Evolutionary conservation across 2,797 vertebrate species (phyloP), one percentile per base, ranked within the genome.

Genomic region (Bradypodion pumilum): DNA sequence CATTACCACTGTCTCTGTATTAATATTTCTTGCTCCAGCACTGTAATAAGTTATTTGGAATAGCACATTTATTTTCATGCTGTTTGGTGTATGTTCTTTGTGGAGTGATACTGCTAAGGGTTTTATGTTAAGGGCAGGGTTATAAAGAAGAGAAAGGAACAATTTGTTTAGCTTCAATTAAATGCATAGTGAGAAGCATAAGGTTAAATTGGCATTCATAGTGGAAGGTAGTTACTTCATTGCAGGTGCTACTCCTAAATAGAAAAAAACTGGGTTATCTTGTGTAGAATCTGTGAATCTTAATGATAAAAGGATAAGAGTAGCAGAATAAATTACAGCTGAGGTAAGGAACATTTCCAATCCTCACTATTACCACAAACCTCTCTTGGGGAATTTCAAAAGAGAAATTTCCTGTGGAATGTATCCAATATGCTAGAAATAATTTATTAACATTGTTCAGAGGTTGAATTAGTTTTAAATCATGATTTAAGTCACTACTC

Each of bases 31-130:
- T 37, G 40, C 59, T 46, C 49, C 49, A 80, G 27, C 40, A n/a
- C 29, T 70, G 49, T 19, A 19, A 27, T 40, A 52, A n/a, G 23
- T 65, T 74, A 74, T 80, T 93, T 19, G 3, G 19, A 42, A 86
- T 63, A 73, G 77, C 69, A 21, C 5, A 0, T 70, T 25, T 32
- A 23, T 32, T 29, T 63, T 35, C 13, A 27, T 27, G 21, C 44
- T 44, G 8, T 62, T 77, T 60, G 2, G 9, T 63, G 9, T 63
- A 15, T n/a, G 19, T 79, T 76, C 15, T 69, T 82, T 86, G 49
- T 81, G 74, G 84, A 32, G 40, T 79, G 60, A 37, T 75, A 25
- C 2, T 79, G 0, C 15, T 60, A 66, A 65, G 78, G 15, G 27
- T 21, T 40, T 29, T 63, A 81, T 74, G 40, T 23, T 66, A 82